A percentile compares a stretch with the other conserved stretches of the same genome.
Evolutionary conservation across 2,797 vertebrate species (phyloP).

Genomic region (Gymnothorax javanicus): DNA sequence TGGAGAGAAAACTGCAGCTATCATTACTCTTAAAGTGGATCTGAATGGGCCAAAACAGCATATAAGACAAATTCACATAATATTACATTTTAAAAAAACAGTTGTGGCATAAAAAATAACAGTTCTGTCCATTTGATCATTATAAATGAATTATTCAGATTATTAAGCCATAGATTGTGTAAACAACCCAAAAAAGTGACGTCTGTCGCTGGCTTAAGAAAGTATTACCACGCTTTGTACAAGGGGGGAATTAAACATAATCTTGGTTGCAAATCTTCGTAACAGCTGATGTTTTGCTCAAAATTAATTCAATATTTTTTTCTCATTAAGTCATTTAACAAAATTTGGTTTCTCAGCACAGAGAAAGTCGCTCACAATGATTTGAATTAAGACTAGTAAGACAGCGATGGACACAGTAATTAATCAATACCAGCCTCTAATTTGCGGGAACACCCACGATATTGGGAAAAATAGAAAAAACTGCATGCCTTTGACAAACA

Average conservation of each 20-base stretch:
- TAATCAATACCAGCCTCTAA: constrained; percentile 14
- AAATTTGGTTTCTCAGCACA: constrained; percentile 1
- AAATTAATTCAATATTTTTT: constrained; percentile 12
- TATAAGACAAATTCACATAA: background rate
- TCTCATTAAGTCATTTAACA: constrained; percentile 19
- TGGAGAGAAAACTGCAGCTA: too few species aligned
- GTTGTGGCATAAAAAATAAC: background rate
- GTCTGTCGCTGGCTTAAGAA: background rate
- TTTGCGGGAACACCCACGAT: constrained; percentile 20
- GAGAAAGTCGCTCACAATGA: constrained; percentile 15
- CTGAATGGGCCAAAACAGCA: background rate
- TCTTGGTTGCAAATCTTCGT: constrained; percentile 6
- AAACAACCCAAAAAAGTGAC: background rate
- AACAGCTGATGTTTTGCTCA: constrained; percentile 14
- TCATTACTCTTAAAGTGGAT: too few species aligned
- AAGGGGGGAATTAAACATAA: constrained; percentile 6
- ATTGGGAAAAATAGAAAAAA: background rate
- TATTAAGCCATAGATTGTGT: background rate
- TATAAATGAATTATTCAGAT: background rate
- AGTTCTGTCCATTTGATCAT: background rate
- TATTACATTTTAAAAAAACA: background rate
- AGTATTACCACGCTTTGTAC: background rate
- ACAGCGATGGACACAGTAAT: constrained; percentile 10
- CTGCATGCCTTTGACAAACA: constrained; percentile 6
- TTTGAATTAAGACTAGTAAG: background rate